These are phyloP conservation scores for Hemibagrus wyckioides DNA, from an alignment of 2,113 vertebrate genomes.

Conservation along the genomic window DNA sequence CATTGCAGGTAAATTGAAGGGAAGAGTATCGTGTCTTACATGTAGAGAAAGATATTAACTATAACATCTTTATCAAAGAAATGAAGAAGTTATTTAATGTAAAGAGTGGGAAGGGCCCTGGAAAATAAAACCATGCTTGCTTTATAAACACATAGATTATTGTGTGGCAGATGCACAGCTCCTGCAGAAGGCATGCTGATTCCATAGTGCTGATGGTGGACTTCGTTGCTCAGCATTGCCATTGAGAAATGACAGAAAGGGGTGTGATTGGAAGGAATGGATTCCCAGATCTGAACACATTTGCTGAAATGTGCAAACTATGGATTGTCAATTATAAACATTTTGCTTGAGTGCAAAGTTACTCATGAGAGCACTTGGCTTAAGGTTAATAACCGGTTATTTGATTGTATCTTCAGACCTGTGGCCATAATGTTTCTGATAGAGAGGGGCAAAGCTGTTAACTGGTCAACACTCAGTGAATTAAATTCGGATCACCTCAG, in stretches of 20 bases:
- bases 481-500: not conserved
- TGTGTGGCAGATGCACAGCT: not conserved
- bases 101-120: not conserved
- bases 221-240: not conserved
- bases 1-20: conserved; percentile 58
- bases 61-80: conserved; percentile 66
- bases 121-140: not conserved
- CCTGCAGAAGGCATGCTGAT: not conserved
- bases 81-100: conserved; percentile 57
- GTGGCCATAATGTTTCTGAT: not conserved
- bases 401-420: not conserved
- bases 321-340: not conserved
- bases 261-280: too few relatives aligned
- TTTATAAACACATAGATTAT: not conserved
- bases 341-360: not conserved
- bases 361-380: not conserved
- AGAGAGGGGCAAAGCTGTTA: not conserved
- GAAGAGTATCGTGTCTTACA: conserved; percentile 51
- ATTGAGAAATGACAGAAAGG: not conserved
- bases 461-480: not conserved
- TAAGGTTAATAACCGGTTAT: not conserved
- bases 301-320: not conserved
- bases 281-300: not conserved
- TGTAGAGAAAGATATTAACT: conserved; percentile 63
- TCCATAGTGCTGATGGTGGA: not conserved